These are phyloP conservation scores for Vireo griseus DNA, from an alignment of 2,797 vertebrate species.

Conservation along the genomic window DNA sequence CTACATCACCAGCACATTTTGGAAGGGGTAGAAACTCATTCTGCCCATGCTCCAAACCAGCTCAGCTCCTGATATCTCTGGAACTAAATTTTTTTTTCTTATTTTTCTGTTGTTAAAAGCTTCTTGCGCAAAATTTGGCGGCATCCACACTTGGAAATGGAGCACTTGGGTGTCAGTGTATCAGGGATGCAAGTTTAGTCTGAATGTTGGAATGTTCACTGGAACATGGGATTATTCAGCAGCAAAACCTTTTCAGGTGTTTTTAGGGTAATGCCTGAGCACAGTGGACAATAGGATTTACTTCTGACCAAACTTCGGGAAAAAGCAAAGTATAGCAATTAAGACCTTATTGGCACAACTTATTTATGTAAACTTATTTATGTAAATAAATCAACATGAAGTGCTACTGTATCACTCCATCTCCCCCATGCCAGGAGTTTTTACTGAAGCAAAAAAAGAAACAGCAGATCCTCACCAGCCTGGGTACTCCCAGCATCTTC, in stretches of 20 bases:
- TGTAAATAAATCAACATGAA: not conserved
- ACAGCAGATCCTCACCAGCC: not conserved
- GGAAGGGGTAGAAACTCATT: not conserved
- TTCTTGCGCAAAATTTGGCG: accelerated
- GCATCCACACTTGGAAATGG: accelerated
- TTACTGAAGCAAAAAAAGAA: not conserved
- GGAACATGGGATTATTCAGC: not conserved
- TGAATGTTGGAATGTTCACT: not conserved
- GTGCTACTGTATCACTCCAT: not conserved
- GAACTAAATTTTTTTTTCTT: not conserved
- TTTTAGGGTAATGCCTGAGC: not conserved
- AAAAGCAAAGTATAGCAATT: not conserved
- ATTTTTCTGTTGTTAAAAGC: not conserved
- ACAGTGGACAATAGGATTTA: not conserved
- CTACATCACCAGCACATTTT: accelerated
- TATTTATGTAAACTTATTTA: not conserved
- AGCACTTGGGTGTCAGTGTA: accelerated
- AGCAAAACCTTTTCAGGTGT: not conserved
- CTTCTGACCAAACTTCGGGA: not conserved
- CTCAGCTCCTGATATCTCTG: not conserved
- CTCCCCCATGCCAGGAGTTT: not conserved
- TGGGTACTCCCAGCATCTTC: not conserved
- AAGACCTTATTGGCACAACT: not conserved
- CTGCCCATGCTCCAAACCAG: not conserved
- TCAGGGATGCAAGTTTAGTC: not conserved